These are phyloP conservation scores for Falco naumanni DNA, from an alignment of 2,797 vertebrate genomes.

Conservation along the genomic window DNA sequence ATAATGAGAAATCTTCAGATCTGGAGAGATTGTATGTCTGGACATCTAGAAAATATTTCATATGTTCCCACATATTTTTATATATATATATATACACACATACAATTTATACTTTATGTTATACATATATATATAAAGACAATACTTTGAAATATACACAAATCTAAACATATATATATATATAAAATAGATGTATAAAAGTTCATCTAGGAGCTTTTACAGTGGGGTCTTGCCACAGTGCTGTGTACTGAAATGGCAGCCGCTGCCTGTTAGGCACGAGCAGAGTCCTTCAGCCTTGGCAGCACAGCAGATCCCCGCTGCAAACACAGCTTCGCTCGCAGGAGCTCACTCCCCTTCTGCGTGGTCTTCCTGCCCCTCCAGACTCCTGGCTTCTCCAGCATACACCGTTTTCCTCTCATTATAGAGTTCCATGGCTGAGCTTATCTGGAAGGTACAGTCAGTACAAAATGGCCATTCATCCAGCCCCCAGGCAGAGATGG, in stretches of 20 bases:
- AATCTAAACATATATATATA: background rate
- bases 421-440: background rate
- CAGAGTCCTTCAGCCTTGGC: background rate
- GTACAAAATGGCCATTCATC: background rate
- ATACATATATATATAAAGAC: background rate
- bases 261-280: background rate
- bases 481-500: background rate
- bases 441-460: background rate
- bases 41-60: background rate
- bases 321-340: background rate
- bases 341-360: background rate
- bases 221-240: background rate
- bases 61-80: background rate
- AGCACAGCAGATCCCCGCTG: background rate
- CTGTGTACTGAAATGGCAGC: background rate
- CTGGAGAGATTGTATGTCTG: background rate
- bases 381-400: background rate
- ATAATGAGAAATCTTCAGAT: background rate
- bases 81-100: background rate
- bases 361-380: background rate
- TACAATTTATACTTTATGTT: background rate
- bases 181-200: background rate
- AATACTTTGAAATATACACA: background rate
- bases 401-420: rapidly evolving
- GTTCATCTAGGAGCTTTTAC: background rate